Base-by-base conservation (phyloP, 2,888 invertebrate species). In the Andricus quercusramuli region DNA sequence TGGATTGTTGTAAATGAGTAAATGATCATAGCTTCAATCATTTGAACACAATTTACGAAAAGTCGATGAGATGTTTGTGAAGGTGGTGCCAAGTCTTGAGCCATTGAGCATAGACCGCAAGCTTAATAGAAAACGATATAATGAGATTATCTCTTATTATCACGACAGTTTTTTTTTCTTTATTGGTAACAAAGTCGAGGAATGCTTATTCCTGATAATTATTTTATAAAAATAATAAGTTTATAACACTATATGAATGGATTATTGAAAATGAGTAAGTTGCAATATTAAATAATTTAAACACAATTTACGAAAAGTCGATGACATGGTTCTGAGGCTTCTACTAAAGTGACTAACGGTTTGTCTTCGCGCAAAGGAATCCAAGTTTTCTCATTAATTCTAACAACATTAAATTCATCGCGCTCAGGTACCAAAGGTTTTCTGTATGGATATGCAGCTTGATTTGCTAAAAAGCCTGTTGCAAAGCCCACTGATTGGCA, bases 401-500 rank as follows among this genome's bases (percentile, higher is more conserved):
- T 86, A 32, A 92, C 81, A 78, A 89, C 85, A 78, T 87, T 88
- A 77, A 91, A 92, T 29, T 88, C 80, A 66, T 90, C 88, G 22
- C 76, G 79, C 8, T 59, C 44, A 0, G 85, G 84, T 0, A 88
- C 74, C 29, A 87, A 51, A 0, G 86, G 80, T 17, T 82, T 78
- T 20, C 81, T 80, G 0, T 88, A 85, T 0, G 74, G n/a, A 3
- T n/a, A 4, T 22, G n/a, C 20, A 0, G 77, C 67, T 0, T 81
- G 80, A 15, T 86, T 82, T 0, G 79, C 25, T 0, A 87, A 5
- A 0, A 44, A 67, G 13, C 94, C 95, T 29, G 94, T 94, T 82
- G 93, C 90, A 86, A 95, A 96, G 13, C 96, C 96, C 20, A 96
- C 90, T 81, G 94, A 93, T 47, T 92, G 90, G 90, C 97, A 97